These are phyloP conservation scores for Myiotriccus ornatus DNA, from an alignment of 2,797 vertebrate genomes.

Conservation along the genomic window DNA sequence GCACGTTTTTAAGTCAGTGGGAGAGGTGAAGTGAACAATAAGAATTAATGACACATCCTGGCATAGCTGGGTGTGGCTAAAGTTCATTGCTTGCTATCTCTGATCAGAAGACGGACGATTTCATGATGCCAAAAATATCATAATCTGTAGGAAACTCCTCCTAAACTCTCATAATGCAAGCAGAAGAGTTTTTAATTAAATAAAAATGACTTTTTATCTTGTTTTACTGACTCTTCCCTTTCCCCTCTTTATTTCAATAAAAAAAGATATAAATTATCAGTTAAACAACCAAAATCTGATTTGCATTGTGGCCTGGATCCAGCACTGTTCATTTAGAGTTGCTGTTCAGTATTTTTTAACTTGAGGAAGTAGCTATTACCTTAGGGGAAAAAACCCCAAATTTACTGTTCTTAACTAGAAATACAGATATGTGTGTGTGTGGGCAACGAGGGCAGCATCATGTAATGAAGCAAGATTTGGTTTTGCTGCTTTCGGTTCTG, in stretches of 20 bases:
- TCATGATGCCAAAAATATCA: slow-evolving; percentile 37
- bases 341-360: background rate
- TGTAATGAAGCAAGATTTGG: background rate
- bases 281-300: slow-evolving; percentile 31
- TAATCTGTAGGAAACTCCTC: slow-evolving; percentile 65
- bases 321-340: background rate
- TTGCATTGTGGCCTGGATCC: slow-evolving; percentile 2
- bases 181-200: slow-evolving; percentile 26
- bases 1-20: background rate
- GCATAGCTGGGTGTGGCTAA: slow-evolving; percentile 35
- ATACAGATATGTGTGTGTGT: too few species aligned
- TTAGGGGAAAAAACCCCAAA: background rate
- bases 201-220: slow-evolving; percentile 20
- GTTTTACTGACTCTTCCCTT: slow-evolving; percentile 23
- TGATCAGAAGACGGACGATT: slow-evolving; percentile 22
- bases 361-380: background rate
- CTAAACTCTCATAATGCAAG: slow-evolving; percentile 22
- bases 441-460: too few species aligned
- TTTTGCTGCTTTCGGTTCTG: background rate
- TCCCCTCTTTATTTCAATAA: slow-evolving; percentile 37
- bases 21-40: slow-evolving; percentile 45
- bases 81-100: slow-evolving; percentile 14
- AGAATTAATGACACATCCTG: slow-evolving; percentile 50
- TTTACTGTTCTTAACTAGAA: background rate
- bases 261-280: background rate